phyloP scores from a whole-genome alignment of 2,113 vertebrate species.

The Cyprinodon variegatus region DNA sequence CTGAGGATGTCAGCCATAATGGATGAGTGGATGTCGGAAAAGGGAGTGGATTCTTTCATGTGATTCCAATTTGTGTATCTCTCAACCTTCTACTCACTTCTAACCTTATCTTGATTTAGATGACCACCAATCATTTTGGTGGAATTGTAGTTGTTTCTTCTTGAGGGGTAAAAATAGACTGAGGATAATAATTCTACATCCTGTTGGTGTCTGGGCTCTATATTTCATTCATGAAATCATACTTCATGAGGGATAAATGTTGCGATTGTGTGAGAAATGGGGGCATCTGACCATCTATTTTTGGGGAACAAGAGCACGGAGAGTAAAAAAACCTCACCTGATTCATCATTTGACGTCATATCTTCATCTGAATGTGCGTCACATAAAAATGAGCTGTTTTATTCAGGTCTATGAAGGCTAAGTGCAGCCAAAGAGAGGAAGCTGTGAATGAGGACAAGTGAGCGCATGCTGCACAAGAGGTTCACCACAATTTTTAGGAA shows the following conservation, averaged over 20 bases:
- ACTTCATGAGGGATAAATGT: slow-evolving; percentile 3
- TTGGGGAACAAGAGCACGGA: slow-evolving; percentile 15
- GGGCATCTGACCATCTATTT: slow-evolving; percentile 21
- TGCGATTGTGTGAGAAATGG: slow-evolving; percentile 22
- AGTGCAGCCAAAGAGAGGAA: not conserved
- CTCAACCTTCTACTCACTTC: not conserved
- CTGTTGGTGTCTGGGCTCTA: not conserved
- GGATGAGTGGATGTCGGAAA: slow-evolving; percentile 30
- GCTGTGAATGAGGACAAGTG: slow-evolving; percentile 1
- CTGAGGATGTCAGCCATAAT: slow-evolving; percentile 49
- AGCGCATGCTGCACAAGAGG: not conserved
- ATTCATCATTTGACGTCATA: slow-evolving; percentile 55
- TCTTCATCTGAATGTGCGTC: slow-evolving; percentile 46
- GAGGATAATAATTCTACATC: not conserved
- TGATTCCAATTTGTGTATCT: slow-evolving; percentile 4
- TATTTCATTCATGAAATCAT: not conserved
- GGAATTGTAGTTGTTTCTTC: not conserved
- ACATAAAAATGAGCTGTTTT: slow-evolving; percentile 11
- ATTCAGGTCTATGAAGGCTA: not conserved
- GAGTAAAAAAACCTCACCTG: slow-evolving; percentile 28
- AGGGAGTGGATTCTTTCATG: slow-evolving; percentile 49
- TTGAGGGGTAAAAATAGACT: not conserved
- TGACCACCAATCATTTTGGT: not conserved
- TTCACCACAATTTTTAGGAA: not conserved
- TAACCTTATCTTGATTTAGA: not conserved